Conservation (phyloP, 2,888 invertebrate species). For the Cartodere bifasciata region DNA sequence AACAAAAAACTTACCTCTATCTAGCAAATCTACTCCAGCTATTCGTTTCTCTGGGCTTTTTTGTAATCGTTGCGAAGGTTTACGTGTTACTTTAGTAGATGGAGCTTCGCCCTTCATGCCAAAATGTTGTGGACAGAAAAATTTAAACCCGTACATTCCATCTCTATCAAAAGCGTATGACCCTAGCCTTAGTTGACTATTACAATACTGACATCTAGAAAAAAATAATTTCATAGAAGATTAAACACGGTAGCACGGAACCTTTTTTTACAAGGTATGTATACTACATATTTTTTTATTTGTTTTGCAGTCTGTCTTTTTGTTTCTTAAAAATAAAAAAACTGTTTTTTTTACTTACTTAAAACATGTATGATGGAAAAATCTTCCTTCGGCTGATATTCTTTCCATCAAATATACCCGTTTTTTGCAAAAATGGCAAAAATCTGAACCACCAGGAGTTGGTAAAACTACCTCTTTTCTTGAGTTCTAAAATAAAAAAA, state of each 20-base stretch:
- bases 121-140: conserved; percentile 67
- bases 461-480: conserved; percentile 48
- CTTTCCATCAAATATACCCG: conserved; percentile 91
- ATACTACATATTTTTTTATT: background rate
- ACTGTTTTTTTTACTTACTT: conserved; percentile 29
- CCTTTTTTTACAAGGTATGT: too few species aligned
- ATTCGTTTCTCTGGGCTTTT: conserved; percentile 40
- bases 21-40: conserved; percentile 38
- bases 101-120: conserved; percentile 46
- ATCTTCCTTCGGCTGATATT: conserved; percentile 77
- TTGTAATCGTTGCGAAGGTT: conserved; percentile 21
- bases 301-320: background rate
- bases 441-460: conserved; percentile 56
- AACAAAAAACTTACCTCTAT: too few species aligned
- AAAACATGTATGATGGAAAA: conserved; percentile 87
- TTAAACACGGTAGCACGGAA: too few species aligned
- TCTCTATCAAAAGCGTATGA: conserved; percentile 62
- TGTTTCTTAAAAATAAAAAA: too few species aligned
- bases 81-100: conserved; percentile 22
- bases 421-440: conserved; percentile 80
- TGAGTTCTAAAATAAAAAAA: conserved; percentile 32
- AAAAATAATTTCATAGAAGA: background rate
- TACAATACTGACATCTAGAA: conserved; percentile 76
- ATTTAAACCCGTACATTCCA: conserved; percentile 51
- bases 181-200: conserved; percentile 68